Conservation (phyloP, 2,797 vertebrate species). For the Tarsius wallacei region DNA sequence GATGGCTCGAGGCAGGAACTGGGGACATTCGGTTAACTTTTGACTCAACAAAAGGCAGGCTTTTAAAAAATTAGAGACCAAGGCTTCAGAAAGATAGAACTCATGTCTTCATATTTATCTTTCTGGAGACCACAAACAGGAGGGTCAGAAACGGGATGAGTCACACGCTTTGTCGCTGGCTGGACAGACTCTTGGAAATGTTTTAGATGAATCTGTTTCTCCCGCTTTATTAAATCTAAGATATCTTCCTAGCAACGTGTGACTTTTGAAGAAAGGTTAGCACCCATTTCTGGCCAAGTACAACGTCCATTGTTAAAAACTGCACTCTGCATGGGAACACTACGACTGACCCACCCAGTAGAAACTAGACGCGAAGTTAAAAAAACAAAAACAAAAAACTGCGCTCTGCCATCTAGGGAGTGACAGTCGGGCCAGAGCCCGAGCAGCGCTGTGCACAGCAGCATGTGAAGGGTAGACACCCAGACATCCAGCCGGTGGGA, state of each 20-base stretch:
- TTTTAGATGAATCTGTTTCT: background rate
- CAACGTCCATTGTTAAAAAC: background rate
- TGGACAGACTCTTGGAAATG: background rate
- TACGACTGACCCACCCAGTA: too few species aligned
- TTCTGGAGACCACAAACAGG: background rate
- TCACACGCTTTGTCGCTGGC: background rate
- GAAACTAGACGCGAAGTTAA: too few species aligned
- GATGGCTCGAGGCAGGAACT: accelerated
- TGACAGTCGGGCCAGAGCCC: background rate
- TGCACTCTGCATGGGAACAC: background rate
- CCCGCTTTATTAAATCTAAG: background rate
- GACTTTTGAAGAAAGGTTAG: background rate
- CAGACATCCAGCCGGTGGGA: background rate
- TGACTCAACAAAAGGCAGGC: background rate
- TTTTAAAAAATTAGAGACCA: background rate
- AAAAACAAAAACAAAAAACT: background rate
- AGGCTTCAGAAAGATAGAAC: background rate
- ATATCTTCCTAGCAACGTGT: background rate
- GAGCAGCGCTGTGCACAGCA: background rate
- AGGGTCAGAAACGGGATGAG: background rate
- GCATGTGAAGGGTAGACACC: accelerated
- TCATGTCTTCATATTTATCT: background rate
- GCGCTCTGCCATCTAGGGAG: background rate
- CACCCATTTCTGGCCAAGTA: background rate
- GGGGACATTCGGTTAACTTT: background rate